Evolutionary conservation across 2,888 invertebrate species (phyloP).

Genomic region (Andrena camellia): DNA sequence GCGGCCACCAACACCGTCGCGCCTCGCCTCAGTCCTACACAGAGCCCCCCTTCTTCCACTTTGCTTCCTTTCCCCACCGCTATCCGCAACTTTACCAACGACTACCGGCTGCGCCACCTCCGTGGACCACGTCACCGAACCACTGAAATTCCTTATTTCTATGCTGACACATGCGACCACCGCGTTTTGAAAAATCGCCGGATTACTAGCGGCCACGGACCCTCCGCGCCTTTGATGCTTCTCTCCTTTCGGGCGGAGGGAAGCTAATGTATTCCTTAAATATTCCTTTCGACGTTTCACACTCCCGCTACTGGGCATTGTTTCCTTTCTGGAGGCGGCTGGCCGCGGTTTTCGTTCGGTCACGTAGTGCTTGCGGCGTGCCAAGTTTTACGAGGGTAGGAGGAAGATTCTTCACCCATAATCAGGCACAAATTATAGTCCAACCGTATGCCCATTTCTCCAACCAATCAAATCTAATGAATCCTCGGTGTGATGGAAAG

Average conservation of each 20-base stretch:
- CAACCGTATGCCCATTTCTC: not conserved
- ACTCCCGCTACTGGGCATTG: constrained; percentile 24
- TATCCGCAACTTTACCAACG: constrained; percentile 26
- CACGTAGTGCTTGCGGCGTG: not conserved
- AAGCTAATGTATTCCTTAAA: constrained; percentile 33
- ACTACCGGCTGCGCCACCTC: not conserved
- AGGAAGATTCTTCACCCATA: too few species aligned
- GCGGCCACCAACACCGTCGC: constrained; percentile 59
- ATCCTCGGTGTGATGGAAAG: constrained; percentile 15
- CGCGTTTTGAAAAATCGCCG: constrained; percentile 46
- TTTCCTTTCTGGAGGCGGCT: constrained; percentile 12
- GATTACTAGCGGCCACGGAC: constrained; percentile 12
- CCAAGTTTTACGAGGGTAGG: not conserved
- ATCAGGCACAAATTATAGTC: too few species aligned
- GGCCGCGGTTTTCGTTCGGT: constrained; percentile 31
- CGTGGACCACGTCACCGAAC: not conserved
- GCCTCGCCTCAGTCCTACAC: constrained; percentile 13
- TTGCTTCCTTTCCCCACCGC: not conserved
- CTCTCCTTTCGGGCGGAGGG: not conserved
- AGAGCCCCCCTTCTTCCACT: constrained; percentile 48
- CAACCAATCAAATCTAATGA: constrained; percentile 1
- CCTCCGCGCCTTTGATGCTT: constrained; percentile 21
- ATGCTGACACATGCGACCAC: constrained; percentile 50
- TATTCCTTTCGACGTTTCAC: constrained; percentile 37
- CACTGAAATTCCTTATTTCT: constrained; percentile 55